phyloP scores from a whole-genome alignment of 2,888 invertebrate genomes.

The Trichopria drosophilae region DNA sequence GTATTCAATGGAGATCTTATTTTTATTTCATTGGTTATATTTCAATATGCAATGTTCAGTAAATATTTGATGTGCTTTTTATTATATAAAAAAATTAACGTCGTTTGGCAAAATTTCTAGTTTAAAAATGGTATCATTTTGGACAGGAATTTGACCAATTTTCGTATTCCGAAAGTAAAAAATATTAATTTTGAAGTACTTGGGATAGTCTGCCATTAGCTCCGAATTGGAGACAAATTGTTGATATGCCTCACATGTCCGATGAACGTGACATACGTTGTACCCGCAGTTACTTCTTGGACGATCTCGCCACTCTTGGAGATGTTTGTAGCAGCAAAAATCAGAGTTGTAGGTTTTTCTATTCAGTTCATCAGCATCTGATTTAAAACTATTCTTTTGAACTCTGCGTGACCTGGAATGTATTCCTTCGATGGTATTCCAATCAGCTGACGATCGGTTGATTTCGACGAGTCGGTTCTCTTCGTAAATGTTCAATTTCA shows the following conservation, averaged over 20 bases:
- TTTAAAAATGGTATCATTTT: too few species aligned
- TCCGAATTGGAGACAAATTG: conserved; percentile 29
- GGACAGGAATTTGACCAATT: too few species aligned
- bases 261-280: conserved; percentile 14
- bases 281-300: conserved; percentile 10
- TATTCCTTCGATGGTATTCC: conserved; percentile 19
- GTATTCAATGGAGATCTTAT: too few species aligned
- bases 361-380: too few species aligned
- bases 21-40: too few species aligned
- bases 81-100: too few species aligned
- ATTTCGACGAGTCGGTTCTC: conserved; percentile 32
- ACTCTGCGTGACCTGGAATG: conserved; percentile 12
- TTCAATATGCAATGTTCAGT: too few species aligned
- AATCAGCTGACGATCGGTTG: conserved; percentile 25
- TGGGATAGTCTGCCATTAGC: conserved; percentile 44
- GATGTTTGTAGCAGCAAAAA: conserved; percentile 12
- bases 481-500: conserved; percentile 42
- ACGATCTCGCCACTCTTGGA: conserved; percentile 7
- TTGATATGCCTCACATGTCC: conserved; percentile 42
- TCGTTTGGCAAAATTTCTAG: too few species aligned
- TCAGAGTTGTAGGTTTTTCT: too few species aligned
- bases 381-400: conserved; percentile 16
- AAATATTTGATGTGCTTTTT: too few species aligned
- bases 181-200: too few species aligned
- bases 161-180: too few species aligned